Percentiles rank a stretch among this genome's conserved stretches.
These are phyloP conservation scores for Drosophila gunungcola DNA, from an alignment of 1,140 invertebrate genomes.

Conservation along the genomic window DNA sequence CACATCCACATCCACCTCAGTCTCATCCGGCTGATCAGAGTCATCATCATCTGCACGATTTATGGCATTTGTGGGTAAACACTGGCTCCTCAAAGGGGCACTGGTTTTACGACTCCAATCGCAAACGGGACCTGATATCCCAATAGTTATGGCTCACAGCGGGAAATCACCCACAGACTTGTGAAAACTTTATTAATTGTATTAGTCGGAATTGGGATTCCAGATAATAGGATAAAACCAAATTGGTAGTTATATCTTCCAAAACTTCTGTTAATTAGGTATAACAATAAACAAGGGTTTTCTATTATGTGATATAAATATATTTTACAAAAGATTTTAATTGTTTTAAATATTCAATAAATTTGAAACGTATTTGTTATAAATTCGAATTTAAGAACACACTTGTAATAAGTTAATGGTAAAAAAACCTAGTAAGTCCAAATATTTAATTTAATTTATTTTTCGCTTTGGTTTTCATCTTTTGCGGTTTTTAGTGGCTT, in stretches of 20 bases:
- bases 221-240: constrained; percentile 2
- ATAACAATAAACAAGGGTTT: neutral
- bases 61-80: constrained; percentile 67
- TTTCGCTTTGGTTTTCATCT: no score
- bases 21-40: constrained; percentile 13
- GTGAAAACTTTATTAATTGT: constrained; percentile 55
- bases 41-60: constrained; percentile 57
- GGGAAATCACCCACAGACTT: constrained; percentile 26
- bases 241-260: neutral
- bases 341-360: no score
- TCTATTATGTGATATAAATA: no score
- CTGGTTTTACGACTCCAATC: constrained; percentile 28
- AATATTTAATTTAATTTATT: no score
- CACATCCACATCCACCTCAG: neutral
- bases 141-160: constrained; percentile 8
- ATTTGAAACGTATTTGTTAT: no score
- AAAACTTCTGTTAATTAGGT: neutral
- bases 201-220: constrained; percentile 32
- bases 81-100: constrained; percentile 26
- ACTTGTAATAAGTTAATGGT: no score
- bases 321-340: no score
- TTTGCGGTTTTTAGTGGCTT: no score
- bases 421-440: no score
- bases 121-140: constrained; percentile 39
- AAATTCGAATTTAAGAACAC: no score